Conservation (phyloP, 2,797 vertebrate species). For the Alauda arvensis region DNA sequence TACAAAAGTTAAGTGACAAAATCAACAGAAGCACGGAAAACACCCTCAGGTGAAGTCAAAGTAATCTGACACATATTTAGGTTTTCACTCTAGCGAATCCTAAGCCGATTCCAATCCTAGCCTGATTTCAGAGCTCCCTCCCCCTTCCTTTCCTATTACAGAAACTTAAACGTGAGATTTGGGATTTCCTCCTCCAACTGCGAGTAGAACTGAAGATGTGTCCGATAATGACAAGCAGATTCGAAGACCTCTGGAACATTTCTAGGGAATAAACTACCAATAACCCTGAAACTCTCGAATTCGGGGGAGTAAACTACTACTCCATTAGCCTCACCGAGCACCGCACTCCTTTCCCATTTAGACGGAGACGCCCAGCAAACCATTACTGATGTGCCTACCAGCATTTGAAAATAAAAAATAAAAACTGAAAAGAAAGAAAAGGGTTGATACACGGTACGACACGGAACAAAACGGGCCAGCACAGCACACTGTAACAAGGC, state of each 20-base stretch:
- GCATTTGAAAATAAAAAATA: background rate
- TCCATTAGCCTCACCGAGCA: conserved; percentile 1
- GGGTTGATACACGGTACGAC: background rate
- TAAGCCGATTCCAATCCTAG: conserved; percentile 5
- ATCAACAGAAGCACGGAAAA: background rate
- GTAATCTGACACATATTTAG: background rate
- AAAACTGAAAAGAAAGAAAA: rapidly evolving
- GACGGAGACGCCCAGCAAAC: conserved; percentile 45
- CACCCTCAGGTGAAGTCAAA: background rate
- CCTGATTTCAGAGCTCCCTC: background rate
- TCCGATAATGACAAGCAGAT: background rate
- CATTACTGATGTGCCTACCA: background rate
- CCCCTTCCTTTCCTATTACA: background rate
- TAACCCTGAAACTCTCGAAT: background rate
- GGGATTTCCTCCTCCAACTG: background rate
- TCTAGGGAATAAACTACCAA: background rate
- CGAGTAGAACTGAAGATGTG: background rate
- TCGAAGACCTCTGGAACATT: background rate
- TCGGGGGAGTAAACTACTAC: background rate
- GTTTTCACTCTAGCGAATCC: background rate
- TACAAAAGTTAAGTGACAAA: background rate
- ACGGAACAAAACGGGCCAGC: background rate
- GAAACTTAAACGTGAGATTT: background rate
- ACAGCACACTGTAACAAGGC: background rate
- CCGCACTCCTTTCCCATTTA: background rate